These are phyloP conservation scores for Heteractis magnifica DNA, from an alignment of 92 coral and sea anemone genomes.

Conservation along the genomic window DNA sequence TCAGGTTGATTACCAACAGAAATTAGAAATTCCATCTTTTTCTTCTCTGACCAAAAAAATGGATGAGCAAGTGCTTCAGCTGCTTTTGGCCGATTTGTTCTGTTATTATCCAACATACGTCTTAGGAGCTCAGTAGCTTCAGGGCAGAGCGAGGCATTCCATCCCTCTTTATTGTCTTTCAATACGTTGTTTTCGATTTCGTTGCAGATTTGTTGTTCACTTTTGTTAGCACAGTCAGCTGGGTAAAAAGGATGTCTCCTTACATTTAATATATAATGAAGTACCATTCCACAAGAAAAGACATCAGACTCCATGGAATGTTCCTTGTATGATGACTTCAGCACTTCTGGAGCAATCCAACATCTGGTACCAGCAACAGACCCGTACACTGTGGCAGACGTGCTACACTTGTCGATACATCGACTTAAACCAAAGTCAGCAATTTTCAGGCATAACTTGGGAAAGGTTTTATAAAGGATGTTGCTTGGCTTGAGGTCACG, in stretches of 20 bases:
- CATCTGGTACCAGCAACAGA: neutral
- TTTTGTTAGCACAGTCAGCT: neutral
- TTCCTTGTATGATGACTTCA: no score
- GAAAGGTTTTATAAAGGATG: constrained; percentile 31
- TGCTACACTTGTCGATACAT: neutral
- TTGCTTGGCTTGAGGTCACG: constrained; percentile 59
- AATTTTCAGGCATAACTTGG: constrained; percentile 24
- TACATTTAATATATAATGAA: constrained; percentile 37
- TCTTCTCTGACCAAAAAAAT: constrained; percentile 52
- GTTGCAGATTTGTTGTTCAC: neutral
- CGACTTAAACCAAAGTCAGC: constrained; percentile 50
- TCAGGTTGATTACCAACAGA: constrained; percentile 60
- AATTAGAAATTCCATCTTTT: constrained; percentile 33
- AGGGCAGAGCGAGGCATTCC: constrained; percentile 23
- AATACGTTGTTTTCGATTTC: constrained; percentile 45
- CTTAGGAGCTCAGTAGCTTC: constrained; percentile 53
- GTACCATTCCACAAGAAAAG: constrained; percentile 38
- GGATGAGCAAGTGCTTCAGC: constrained; percentile 32
- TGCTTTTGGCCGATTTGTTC: constrained; percentile 39
- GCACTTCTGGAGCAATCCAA: no score
- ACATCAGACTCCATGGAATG: constrained; percentile 10
- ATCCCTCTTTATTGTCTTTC: constrained; percentile 1
- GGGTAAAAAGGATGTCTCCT: constrained; percentile 54
- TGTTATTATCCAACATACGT: constrained; percentile 11
- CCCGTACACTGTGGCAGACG: neutral